phyloP scores from a whole-genome alignment of 2,888 invertebrate genomes.

The Amphipyra berbera region DNA sequence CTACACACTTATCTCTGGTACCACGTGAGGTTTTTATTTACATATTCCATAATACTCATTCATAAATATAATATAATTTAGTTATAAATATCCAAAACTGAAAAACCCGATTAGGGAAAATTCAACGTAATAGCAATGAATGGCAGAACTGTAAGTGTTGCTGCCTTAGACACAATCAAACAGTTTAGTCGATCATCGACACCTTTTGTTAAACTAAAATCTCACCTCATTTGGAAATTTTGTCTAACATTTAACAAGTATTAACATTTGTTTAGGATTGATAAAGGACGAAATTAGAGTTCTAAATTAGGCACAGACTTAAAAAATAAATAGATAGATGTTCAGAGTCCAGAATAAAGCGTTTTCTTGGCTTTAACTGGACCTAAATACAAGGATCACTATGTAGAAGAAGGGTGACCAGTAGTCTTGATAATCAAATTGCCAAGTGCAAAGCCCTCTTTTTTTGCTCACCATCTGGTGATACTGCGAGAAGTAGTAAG shows the following conservation, averaged over 20 bases:
- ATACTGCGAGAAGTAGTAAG: slow-evolving; percentile 6
- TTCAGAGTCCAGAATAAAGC: too few species aligned
- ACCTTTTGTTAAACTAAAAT: background rate
- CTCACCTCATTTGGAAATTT: too few species aligned
- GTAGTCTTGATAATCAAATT: too few species aligned
- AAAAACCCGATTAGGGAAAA: background rate
- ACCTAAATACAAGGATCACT: background rate
- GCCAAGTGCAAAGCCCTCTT: slow-evolving; percentile 3
- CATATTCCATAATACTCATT: slow-evolving; percentile 17
- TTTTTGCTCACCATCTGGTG: background rate
- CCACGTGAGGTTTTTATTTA: slow-evolving; percentile 23
- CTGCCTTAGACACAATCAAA: background rate
- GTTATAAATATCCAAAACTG: background rate
- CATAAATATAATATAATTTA: background rate
- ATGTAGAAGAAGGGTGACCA: too few species aligned
- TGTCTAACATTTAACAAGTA: too few species aligned
- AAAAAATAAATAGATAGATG: too few species aligned
- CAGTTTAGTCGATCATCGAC: background rate
- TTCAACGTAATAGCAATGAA: background rate
- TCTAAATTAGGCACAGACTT: too few species aligned
- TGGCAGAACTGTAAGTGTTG: background rate
- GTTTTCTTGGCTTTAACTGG: too few species aligned
- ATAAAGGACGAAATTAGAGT: too few species aligned
- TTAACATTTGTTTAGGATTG: too few species aligned
- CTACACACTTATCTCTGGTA: slow-evolving; percentile 22